Evolutionary conservation across 2,888 invertebrate species (phyloP).

Genomic region (Drosophila trichaetosa): DNA sequence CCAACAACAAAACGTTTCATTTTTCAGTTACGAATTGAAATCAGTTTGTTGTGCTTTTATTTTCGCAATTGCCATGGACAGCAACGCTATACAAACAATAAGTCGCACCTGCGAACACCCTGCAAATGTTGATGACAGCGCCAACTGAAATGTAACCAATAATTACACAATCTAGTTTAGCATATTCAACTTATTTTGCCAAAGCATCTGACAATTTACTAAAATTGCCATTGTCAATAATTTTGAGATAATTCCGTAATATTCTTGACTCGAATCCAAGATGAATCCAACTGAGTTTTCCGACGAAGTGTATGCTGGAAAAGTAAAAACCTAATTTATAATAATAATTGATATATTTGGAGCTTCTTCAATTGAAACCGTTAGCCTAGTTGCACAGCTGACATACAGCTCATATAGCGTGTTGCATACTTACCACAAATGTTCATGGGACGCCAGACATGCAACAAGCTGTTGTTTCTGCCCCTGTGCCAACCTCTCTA

Average conservation of each 20-base stretch:
- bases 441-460: slow-evolving; percentile 30
- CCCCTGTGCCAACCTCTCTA: neutral
- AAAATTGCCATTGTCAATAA: neutral
- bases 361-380: slow-evolving; percentile 2
- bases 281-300: neutral
- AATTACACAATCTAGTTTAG: neutral
- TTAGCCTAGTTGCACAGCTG: slow-evolving; percentile 37
- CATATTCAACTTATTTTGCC: neutral
- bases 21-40: slow-evolving; percentile 72
- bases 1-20: slow-evolving; percentile 64
- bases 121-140: neutral
- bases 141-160: neutral
- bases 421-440: slow-evolving; percentile 40
- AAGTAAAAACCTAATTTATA: neutral
- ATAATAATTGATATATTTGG: neutral
- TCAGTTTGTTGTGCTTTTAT: slow-evolving; percentile 56
- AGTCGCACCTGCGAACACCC: slow-evolving; percentile 23
- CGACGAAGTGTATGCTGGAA: neutral
- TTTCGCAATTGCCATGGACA: slow-evolving; percentile 51
- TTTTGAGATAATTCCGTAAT: neutral
- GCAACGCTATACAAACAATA: slow-evolving; percentile 3
- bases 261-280: neutral
- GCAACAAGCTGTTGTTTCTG: slow-evolving; percentile 51
- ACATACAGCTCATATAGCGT: slow-evolving; percentile 49
- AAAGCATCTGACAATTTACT: neutral